phyloP scores from a whole-genome alignment of 2,113 vertebrate species.

The Peromyscus maniculatus region DNA sequence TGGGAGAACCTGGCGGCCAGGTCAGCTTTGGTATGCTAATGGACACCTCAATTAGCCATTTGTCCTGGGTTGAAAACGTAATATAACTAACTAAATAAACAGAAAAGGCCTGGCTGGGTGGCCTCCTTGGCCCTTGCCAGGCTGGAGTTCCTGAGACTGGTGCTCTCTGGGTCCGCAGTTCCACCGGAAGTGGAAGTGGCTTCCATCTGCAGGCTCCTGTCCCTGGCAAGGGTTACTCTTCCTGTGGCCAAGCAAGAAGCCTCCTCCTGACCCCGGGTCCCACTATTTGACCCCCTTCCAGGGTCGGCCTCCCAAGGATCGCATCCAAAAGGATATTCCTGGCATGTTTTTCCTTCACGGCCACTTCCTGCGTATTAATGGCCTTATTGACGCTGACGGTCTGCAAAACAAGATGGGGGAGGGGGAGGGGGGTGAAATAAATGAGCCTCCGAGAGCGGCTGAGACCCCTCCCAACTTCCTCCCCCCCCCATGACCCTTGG shows the following conservation, averaged over 20 bases:
- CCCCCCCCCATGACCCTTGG: neutral
- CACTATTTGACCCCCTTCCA: neutral
- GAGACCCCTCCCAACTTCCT: conserved; percentile 31
- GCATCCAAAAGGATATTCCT: conserved; percentile 96
- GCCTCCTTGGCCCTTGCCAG: neutral
- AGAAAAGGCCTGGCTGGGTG: neutral
- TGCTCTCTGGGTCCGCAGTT: neutral
- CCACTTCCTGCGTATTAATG: conserved; percentile 99
- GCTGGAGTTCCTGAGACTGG: neutral
- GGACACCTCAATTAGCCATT: neutral
- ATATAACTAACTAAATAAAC: neutral
- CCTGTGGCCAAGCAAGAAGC: neutral
- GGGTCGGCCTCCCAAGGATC: conserved; percentile 57
- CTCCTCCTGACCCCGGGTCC: conserved; percentile 17
- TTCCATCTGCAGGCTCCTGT: neutral
- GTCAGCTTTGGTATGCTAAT: neutral
- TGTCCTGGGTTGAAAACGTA: neutral
- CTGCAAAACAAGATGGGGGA: conserved; percentile 87
- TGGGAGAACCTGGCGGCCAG: neutral
- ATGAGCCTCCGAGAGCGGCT: conserved; percentile 26
- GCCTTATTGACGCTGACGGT: conserved; percentile 99
- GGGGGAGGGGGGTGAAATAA: conserved; percentile 62
- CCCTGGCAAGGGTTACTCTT: neutral
- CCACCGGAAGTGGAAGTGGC: neutral
- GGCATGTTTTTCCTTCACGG: conserved; percentile 99